Percentiles rank a stretch among this genome's conserved stretches.
These are phyloP conservation scores for Drosophila pruinosa DNA, from an alignment of 1,140 invertebrate species.

Conservation along the genomic window DNA sequence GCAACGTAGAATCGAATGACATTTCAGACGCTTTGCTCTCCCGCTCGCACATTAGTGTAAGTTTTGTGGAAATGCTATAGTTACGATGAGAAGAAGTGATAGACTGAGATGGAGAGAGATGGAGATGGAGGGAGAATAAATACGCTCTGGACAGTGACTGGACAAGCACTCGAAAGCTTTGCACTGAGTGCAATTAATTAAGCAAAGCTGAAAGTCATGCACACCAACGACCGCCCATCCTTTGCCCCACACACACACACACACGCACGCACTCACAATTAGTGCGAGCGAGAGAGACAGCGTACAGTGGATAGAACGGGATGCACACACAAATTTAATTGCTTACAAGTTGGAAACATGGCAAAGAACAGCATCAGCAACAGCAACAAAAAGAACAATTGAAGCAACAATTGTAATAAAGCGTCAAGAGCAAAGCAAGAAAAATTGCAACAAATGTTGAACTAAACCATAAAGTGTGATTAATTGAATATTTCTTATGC, in stretches of 20 bases:
- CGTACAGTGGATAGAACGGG: not conserved
- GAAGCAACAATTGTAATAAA: slow-evolving; percentile 77
- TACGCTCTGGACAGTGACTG: slow-evolving; percentile 44
- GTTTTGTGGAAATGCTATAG: slow-evolving; percentile 50
- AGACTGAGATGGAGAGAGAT: slow-evolving; percentile 9
- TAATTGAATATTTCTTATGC: slow-evolving; percentile 81
- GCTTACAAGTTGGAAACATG: slow-evolving; percentile 78
- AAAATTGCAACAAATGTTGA: slow-evolving; percentile 81
- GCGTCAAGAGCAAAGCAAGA: slow-evolving; percentile 75
- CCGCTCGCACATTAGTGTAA: slow-evolving; percentile 22
- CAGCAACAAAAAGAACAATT: slow-evolving; percentile 18
- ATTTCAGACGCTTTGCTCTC: not conserved
- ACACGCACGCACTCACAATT: not conserved
- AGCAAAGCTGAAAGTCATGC: slow-evolving; percentile 80
- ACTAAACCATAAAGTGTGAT: slow-evolving; percentile 81
- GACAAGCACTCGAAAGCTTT: slow-evolving; percentile 52
- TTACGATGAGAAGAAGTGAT: slow-evolving; percentile 5
- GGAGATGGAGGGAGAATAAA: slow-evolving; percentile 11
- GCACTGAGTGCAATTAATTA: slow-evolving; percentile 77
- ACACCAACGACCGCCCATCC: slow-evolving; percentile 26
- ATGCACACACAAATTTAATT: slow-evolving; percentile 66
- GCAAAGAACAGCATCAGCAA: slow-evolving; percentile 42
- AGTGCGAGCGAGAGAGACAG: not conserved
- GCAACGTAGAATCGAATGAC: slow-evolving; percentile 10
- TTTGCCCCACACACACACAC: not conserved